Base-by-base conservation (phyloP, 2,797 vertebrate genomes). In the Gymnoscopelus braueri region DNA sequence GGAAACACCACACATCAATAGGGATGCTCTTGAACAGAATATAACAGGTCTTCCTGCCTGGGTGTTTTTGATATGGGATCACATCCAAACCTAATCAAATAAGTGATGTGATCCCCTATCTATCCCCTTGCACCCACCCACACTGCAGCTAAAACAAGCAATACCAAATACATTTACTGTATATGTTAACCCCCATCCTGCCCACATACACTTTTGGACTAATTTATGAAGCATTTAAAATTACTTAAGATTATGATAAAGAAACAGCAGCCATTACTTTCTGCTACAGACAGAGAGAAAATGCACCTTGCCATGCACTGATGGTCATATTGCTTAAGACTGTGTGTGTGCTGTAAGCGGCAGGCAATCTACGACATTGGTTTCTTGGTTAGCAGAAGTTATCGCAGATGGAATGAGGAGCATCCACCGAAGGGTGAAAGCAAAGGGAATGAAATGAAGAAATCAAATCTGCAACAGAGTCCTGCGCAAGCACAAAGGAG, bases 301-400 rank as follows among this genome's bases (percentile, higher is more conserved):
- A 59, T 83, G 9, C 39, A 39, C 39, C 67, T 52, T 62, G 61
- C 76, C 67, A 75, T 86, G 86, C 72, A 80, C 80, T 79, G 84
- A 63, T 69, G 80, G 65, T 71, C 67, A 77, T 79, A 82, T 79
- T 77, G 72, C 76, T 68, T 63, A 72, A 80, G 79, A 77, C 32
- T 55, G 80, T 83, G 82, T 70, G 79, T 82, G 80, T 23, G 68
- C 75, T 74, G 81, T 85, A 84, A 90, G 87, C 79, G 72, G 76
- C 69, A 29, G 50, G 67, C 80, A 62, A 77, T 80, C 81, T 82
- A 71, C 78, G 69, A 83, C 80, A 83, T 82, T 82, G 74, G 78
- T 63, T 74, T 84, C 78, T 71, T 81, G 77, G 67, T 67, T 85
- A 77, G 83, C 71, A 70, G 70, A 81, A 71, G 78, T 73, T 65